Percentiles rank a stretch among this genome's conserved stretches.
Conservation (phyloP, 2,888 invertebrate species). For the Fragum fragum region DNA sequence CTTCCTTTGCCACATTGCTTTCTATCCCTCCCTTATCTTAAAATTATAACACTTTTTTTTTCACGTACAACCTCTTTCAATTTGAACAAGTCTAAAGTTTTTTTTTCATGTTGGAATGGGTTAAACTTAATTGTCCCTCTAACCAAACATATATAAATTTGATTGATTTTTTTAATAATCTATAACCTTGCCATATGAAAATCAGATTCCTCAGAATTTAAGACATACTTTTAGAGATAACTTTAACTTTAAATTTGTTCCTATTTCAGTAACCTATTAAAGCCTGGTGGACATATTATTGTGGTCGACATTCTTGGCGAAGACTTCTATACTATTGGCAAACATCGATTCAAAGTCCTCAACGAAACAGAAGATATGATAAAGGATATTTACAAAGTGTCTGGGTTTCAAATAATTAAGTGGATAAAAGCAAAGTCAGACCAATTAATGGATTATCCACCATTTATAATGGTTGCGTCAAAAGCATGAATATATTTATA, state of each 20-base stretch:
- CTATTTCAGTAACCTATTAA: slow-evolving; percentile 23
- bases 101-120: too few relatives aligned
- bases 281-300: slow-evolving; percentile 27
- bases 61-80: too few relatives aligned
- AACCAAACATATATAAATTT: too few relatives aligned
- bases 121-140: too few relatives aligned
- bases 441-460: slow-evolving; percentile 10
- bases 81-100: too few relatives aligned
- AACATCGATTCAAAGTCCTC: slow-evolving; percentile 19
- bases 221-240: not conserved
- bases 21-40: too few relatives aligned
- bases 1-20: too few relatives aligned
- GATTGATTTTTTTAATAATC: too few relatives aligned
- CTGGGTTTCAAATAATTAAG: slow-evolving; percentile 5
- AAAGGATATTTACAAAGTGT: not conserved
- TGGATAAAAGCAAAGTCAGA: not conserved
- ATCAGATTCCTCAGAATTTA: too few relatives aligned
- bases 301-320: slow-evolving; percentile 26
- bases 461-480: slow-evolving; percentile 12
- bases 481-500: not conserved
- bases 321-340: slow-evolving; percentile 23
- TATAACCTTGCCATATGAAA: too few relatives aligned
- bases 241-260: not conserved
- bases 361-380: slow-evolving; percentile 1
- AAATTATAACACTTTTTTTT: too few relatives aligned